Conservation (phyloP, 1,140 invertebrate genomes). For the Tribolium castaneum region DNA sequence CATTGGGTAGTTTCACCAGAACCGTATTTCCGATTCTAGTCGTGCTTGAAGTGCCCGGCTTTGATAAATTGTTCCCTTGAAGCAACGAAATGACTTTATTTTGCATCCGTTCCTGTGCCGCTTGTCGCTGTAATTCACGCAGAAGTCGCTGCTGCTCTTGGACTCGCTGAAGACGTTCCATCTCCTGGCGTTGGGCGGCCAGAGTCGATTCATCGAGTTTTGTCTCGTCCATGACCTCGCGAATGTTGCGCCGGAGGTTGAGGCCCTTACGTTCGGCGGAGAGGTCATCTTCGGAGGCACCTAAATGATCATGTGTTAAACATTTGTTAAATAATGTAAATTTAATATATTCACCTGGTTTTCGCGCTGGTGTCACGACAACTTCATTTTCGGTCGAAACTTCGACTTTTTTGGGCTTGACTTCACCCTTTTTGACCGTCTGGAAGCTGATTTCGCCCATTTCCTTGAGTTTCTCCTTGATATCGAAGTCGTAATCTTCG, state of each 20-base stretch:
- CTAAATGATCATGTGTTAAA: conserved; percentile 20
- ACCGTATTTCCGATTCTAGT: conserved; percentile 67
- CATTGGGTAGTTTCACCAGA: conserved; percentile 73
- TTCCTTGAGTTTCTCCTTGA: conserved; percentile 70
- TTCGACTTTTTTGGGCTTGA: conserved; percentile 59
- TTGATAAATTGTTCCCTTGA: conserved; percentile 71
- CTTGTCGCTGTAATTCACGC: conserved; percentile 80
- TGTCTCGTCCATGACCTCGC: conserved; percentile 92
- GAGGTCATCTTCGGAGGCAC: conserved; percentile 52
- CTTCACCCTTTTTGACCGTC: conserved; percentile 61
- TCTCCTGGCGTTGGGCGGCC: conserved; percentile 92
- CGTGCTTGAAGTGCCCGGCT: conserved; percentile 54
- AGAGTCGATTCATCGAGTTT: conserved; percentile 92
- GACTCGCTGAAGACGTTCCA: conserved; percentile 85
- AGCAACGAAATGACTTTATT: conserved; percentile 77
- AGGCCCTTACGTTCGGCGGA: conserved; percentile 66
- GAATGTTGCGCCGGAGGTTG: conserved; percentile 84
- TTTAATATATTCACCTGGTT: conserved; percentile 55
- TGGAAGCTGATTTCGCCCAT: conserved; percentile 68
- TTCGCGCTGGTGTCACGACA: conserved; percentile 58
- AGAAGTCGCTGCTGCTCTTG: conserved; percentile 86
- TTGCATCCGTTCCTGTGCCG: conserved; percentile 75
- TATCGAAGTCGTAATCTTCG: conserved; percentile 64
- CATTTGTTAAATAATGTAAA: not conserved
- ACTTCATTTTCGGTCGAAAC: conserved; percentile 58